Evolutionary conservation across 1,140 invertebrate species (phyloP), one percentile per base, ranked within the genome.

Genomic region (Lasioglossum albipes): DNA sequence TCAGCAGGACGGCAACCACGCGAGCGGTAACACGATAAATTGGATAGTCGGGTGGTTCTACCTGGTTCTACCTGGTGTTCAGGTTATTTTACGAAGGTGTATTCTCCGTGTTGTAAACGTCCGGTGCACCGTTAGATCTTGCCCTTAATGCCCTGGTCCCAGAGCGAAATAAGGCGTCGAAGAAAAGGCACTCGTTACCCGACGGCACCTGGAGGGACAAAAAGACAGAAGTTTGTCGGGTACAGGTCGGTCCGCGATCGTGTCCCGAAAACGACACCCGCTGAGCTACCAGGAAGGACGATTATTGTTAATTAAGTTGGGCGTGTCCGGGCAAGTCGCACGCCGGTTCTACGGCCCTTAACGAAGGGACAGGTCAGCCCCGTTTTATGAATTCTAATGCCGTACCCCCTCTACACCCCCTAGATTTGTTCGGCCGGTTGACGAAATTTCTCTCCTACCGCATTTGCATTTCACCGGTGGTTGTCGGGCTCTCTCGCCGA

Each of bases 271-370:
- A 71, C 83, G 84, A 73, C 89, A 89, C 89, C 89, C 83, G 90
- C 90, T 89, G 89, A 83, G 90, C 72, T 90, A 89, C 87, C 75
- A 78, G 87, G 86, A 91, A 89, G 87, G 88, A 89, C 86, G 87
- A 88, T 90, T 77, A 83, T 89, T 90, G 87, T 90, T 91, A 91
- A 91, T 91, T 91, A 90, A 89, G 79, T 85, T 90, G 81, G 87
- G 84, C 81, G 85, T 89, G 81, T 69, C 84, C 69, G 57, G 49
- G 49, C 71, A 74, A 64, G 72, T 84, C 70, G n/a, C 79, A 84
- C 76, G 69, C 61, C 73, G 62, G 65, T 87, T 62, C 79, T 70
- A 76, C 31, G 62, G 57, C 22, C 65, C 79, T 84, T 75, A 83
- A 87, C 75, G 65, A 85, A 85, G 81, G 77, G 57, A 75, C 74